These are phyloP conservation scores for Pangasius macronema DNA, from an alignment of 2,797 vertebrate genomes.

Conservation along the genomic window DNA sequence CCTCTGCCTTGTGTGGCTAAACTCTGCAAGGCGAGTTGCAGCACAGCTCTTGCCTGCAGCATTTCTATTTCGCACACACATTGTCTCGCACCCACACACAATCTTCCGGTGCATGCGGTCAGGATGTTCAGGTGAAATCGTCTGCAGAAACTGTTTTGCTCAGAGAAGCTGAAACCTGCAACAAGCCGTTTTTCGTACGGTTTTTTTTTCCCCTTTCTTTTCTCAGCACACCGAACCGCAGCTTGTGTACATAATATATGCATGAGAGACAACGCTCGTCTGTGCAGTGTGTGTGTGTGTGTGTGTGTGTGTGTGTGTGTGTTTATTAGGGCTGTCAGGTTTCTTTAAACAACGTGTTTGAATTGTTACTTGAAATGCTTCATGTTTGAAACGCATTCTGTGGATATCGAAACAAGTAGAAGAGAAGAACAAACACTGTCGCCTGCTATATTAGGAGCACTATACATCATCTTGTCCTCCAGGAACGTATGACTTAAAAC, in stretches of 20 bases:
- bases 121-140: neutral
- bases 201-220: too few relatives aligned
- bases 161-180: neutral
- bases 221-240: neutral
- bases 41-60: neutral
- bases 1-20: neutral
- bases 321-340: neutral
- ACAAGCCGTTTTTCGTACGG: too few relatives aligned
- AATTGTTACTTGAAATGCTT: neutral
- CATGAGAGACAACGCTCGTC: neutral
- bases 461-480: neutral
- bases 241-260: too few relatives aligned
- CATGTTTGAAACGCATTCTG: neutral
- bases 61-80: conserved; percentile 16
- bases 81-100: neutral
- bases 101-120: conserved; percentile 17
- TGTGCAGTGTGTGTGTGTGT: neutral
- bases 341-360: neutral
- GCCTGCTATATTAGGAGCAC: too few relatives aligned
- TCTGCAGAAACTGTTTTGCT: neutral
- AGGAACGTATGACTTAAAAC: neutral
- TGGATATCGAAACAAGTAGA: neutral
- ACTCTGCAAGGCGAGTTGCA: neutral
- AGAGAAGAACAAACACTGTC: neutral
- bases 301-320: neutral